A percentile compares a stretch with the other conserved stretches of the same genome.
Conservation (phyloP, 2,113 vertebrate genomes). For the Larimichthys polyactis region DNA sequence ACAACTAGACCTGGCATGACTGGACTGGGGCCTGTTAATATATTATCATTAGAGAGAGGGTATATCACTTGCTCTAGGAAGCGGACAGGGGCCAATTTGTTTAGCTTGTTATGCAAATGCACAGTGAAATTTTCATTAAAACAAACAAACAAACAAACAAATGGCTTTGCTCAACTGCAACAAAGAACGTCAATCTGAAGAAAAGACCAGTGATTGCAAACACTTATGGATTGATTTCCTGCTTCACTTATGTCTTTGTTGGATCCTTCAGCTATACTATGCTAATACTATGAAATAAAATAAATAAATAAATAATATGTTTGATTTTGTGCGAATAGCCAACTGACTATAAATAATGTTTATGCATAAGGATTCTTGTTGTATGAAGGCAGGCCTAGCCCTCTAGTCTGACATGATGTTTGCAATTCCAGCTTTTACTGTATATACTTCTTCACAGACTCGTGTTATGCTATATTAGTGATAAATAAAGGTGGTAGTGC, state of each 20-base stretch:
- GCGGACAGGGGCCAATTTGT: slow-evolving; percentile 35
- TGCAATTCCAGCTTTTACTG: neutral
- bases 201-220: neutral
- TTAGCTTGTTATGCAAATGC: slow-evolving; percentile 69
- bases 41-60: slow-evolving; percentile 39
- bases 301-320: neutral
- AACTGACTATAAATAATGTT: neutral
- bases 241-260: neutral
- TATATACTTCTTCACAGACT: neutral
- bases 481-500: neutral
- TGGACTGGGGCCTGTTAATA: slow-evolving; percentile 47
- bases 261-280: neutral
- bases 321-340: neutral
- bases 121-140: neutral
- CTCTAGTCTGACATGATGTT: neutral
- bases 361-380: neutral
- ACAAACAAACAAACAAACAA: neutral
- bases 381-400: neutral
- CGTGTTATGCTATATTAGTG: neutral
- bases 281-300: neutral
- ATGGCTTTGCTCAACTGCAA: neutral
- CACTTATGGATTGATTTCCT: neutral
- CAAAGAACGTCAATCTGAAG: neutral
- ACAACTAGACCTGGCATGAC: slow-evolving; percentile 48
- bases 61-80: slow-evolving; percentile 24